A percentile compares a stretch with the other conserved stretches of the same genome.
These are phyloP conservation scores for Leptopilina boulardi DNA, from an alignment of 1,140 invertebrate species.

Conservation along the genomic window DNA sequence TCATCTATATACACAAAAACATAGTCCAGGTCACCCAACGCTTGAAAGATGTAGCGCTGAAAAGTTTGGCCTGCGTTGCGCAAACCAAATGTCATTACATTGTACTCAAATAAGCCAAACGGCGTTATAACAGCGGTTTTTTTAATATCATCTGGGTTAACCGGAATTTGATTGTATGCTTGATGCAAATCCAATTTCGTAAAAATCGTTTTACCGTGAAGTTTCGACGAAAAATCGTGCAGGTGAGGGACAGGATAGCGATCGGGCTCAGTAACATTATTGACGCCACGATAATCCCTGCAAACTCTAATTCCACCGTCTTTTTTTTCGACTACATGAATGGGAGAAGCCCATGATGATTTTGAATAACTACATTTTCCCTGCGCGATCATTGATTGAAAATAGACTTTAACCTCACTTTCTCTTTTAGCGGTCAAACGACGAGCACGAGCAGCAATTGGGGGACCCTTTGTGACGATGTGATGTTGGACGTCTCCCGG, in stretches of 20 bases:
- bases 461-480: neutral
- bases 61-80: neutral
- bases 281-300: slow-evolving; percentile 68
- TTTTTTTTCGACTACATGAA: slow-evolving; percentile 11
- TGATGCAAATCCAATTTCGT: slow-evolving; percentile 72
- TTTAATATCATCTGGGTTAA: slow-evolving; percentile 56
- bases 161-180: slow-evolving; percentile 74
- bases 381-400: neutral
- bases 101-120: slow-evolving; percentile 45
- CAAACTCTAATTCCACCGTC: neutral
- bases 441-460: neutral
- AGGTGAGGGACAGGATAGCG: slow-evolving; percentile 61
- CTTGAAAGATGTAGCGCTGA: neutral
- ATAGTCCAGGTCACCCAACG: slow-evolving; percentile 15
- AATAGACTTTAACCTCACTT: neutral
- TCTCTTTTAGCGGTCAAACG: neutral
- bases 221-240: slow-evolving; percentile 58
- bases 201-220: slow-evolving; percentile 70
- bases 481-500: neutral
- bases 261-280: slow-evolving; percentile 65
- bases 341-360: neutral
- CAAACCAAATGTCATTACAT: slow-evolving; percentile 21
- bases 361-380: neutral
- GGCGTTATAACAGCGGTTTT: slow-evolving; percentile 69
- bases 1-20: slow-evolving; percentile 34